A percentile compares a stretch with the other conserved stretches of the same genome.
Conservation (phyloP, 2,113 vertebrate species). For the Pelmatolapia mariae region DNA sequence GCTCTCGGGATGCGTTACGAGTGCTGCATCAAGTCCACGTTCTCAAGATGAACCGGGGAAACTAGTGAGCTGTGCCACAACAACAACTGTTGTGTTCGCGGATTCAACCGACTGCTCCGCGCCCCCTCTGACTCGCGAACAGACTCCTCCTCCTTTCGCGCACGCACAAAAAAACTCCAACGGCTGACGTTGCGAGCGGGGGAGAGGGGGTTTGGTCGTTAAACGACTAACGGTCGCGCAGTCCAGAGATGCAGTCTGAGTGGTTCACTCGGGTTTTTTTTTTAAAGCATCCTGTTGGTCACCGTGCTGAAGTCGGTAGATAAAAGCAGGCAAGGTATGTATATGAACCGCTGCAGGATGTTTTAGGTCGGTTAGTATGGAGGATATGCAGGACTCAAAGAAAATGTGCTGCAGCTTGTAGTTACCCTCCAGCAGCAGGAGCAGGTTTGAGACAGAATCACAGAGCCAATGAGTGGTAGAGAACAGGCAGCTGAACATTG, state of each 20-base stretch:
- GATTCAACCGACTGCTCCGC: neutral
- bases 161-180: neutral
- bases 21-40: neutral
- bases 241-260: neutral
- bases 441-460: neutral
- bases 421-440: neutral
- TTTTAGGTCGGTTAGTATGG: neutral
- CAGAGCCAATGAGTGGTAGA: neutral
- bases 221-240: neutral
- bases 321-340: constrained; percentile 22
- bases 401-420: neutral
- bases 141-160: constrained; percentile 62
- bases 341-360: neutral
- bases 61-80: neutral
- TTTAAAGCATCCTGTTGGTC: neutral
- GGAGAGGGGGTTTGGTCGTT: neutral
- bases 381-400: neutral
- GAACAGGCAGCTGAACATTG: constrained; percentile 24
- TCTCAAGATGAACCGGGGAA: neutral
- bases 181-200: neutral
- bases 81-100: neutral
- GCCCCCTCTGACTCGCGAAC: neutral
- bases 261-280: neutral
- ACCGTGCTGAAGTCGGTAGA: neutral
- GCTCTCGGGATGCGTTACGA: neutral